phyloP scores from a whole-genome alignment of 2,797 vertebrate species.

The Rhadinocentrus ornatus region DNA sequence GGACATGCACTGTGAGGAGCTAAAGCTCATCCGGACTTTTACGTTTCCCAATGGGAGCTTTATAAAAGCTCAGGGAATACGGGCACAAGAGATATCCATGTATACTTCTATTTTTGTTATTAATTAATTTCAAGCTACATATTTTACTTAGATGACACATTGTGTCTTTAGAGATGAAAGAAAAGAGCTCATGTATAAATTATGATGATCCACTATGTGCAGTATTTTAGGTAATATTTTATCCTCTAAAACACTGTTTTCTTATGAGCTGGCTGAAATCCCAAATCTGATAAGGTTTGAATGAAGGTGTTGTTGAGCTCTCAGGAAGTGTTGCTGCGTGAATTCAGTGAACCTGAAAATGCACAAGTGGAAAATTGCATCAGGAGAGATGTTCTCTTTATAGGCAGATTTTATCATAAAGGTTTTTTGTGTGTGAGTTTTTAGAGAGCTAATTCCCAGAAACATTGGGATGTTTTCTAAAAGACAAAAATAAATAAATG shows the following conservation, averaged over 20 bases:
- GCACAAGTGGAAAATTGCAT: constrained; percentile 1
- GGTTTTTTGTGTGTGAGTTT: background rate
- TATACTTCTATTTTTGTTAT: constrained; percentile 48
- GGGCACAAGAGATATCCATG: constrained; percentile 4
- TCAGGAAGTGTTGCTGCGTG: constrained; percentile 15
- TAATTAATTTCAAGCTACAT: constrained; percentile 37
- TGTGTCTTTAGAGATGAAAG: background rate
- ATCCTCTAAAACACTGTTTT: constrained; percentile 19
- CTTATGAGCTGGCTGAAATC: constrained; percentile 1
- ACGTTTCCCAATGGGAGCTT: constrained; percentile 19
- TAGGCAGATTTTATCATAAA: background rate
- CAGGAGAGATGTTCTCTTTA: background rate
- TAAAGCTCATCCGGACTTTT: constrained; percentile 41
- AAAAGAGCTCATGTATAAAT: constrained; percentile 5
- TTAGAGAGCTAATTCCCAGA: background rate
- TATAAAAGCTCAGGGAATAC: constrained; percentile 30
- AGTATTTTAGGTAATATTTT: background rate
- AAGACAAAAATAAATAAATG: background rate
- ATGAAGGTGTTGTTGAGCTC: constrained; percentile 38
- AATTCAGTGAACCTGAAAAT: constrained; percentile 10
- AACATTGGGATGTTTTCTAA: background rate
- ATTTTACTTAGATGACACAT: constrained; percentile 30
- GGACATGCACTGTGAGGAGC: constrained; percentile 25
- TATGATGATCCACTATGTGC: constrained; percentile 3
- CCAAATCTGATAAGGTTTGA: constrained; percentile 32